These are phyloP conservation scores for Samia ricini DNA, from an alignment of 1,140 invertebrate genomes.

Conservation along the genomic window DNA sequence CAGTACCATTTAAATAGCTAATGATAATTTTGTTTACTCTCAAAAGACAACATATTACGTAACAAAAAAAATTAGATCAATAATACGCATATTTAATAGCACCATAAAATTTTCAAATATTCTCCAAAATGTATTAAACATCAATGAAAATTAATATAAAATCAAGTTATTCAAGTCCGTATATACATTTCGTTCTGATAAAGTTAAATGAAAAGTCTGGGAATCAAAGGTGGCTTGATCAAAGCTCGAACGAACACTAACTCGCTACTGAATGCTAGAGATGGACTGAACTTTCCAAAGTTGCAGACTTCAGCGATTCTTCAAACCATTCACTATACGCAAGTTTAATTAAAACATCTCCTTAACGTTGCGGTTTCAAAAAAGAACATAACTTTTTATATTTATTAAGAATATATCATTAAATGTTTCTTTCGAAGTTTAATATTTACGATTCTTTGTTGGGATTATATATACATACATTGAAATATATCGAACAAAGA, in stretches of 20 bases:
- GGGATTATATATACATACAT: conserved; percentile 13
- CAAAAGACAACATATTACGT: too few relatives aligned
- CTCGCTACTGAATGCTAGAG: conserved; percentile 15
- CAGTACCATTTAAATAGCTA: too few relatives aligned
- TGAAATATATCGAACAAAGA: too few relatives aligned
- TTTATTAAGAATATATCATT: conserved; percentile 35
- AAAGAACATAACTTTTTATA: conserved; percentile 30
- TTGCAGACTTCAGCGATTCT: conserved; percentile 15
- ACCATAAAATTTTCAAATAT: too few relatives aligned
- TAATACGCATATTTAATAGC: too few relatives aligned
- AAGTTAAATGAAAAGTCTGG: conserved; percentile 4
- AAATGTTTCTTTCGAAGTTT: conserved; percentile 37
- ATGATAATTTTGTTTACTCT: too few relatives aligned
- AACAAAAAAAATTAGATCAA: too few relatives aligned
- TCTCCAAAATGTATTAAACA: neutral
- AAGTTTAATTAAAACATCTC: conserved; percentile 44
- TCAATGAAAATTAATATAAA: neutral
- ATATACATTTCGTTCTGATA: neutral
- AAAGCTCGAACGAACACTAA: conserved; percentile 11
- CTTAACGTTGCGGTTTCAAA: conserved; percentile 33
- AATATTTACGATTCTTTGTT: conserved; percentile 26
- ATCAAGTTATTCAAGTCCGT: too few relatives aligned
- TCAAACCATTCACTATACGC: conserved; percentile 27
- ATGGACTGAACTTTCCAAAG: conserved; percentile 24
- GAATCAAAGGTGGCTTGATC: conserved; percentile 12